Conservation (phyloP, 2,888 invertebrate species). For the Phyllotreta cruciferae region DNA sequence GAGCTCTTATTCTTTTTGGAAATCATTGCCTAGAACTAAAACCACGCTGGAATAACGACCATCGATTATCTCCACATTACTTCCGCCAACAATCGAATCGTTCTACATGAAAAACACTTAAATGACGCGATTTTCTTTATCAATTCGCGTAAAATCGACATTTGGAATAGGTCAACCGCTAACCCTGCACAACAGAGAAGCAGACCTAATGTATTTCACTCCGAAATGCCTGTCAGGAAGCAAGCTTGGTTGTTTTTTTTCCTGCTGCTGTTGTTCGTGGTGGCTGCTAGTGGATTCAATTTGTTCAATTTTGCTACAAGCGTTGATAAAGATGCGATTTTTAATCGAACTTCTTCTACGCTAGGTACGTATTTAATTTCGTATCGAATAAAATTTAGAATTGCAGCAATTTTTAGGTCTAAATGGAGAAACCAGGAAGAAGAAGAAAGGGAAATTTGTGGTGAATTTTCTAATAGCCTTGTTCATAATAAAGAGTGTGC, state of each 20-base stretch:
- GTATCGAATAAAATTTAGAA: too few species aligned
- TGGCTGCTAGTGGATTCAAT: slow-evolving; percentile 13
- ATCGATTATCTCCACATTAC: slow-evolving; percentile 14
- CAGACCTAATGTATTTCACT: slow-evolving; percentile 28
- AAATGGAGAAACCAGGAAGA: slow-evolving; percentile 44
- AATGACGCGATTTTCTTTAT: slow-evolving; percentile 31
- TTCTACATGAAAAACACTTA: slow-evolving; percentile 31
- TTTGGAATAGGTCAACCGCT: slow-evolving; percentile 34
- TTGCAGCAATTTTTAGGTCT: slow-evolving; percentile 26
- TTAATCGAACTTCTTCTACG: neutral
- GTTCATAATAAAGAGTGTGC: slow-evolving; percentile 69
- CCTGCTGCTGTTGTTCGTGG: neutral
- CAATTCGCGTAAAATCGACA: slow-evolving; percentile 28
- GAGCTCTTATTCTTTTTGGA: too few species aligned
- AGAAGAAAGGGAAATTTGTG: slow-evolving; percentile 63
- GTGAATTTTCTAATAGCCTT: slow-evolving; percentile 70
- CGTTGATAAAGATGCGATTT: neutral
- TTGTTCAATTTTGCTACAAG: neutral
- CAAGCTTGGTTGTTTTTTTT: slow-evolving; percentile 18
- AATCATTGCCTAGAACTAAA: too few species aligned
- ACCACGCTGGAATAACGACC: neutral
- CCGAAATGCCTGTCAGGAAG: slow-evolving; percentile 30
- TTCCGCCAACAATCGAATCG: slow-evolving; percentile 21
- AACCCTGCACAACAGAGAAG: slow-evolving; percentile 13
- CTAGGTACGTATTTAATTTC: neutral